Percentiles rank a stretch among this genome's conserved stretches.
These are phyloP conservation scores for Pherbina coryleti DNA, from an alignment of 2,888 invertebrate genomes.

Conservation along the genomic window DNA sequence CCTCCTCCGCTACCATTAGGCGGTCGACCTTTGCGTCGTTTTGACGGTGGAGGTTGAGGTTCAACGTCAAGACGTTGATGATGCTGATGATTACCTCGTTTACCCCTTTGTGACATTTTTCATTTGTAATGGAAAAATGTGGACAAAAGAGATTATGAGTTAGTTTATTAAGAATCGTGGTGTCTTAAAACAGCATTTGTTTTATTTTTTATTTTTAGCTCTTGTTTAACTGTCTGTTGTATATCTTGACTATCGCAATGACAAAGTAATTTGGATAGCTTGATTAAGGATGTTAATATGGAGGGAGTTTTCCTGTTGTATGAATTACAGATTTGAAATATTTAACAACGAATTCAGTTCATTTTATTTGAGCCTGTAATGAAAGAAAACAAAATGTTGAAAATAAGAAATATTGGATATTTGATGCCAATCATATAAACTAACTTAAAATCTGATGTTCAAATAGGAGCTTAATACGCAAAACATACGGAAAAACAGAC, in stretches of 20 bases:
- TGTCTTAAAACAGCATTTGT: conserved; percentile 39
- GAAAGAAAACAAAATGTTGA: background rate
- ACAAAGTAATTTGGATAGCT: conserved; percentile 11
- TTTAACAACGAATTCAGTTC: background rate
- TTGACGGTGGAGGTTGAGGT: conserved; percentile 75
- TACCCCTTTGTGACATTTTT: conserved; percentile 82
- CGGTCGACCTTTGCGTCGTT: conserved; percentile 82
- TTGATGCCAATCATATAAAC: too few species aligned
- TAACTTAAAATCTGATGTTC: too few species aligned
- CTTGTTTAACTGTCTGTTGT: conserved; percentile 17
- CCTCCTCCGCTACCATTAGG: conserved; percentile 66
- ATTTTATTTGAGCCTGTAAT: conserved; percentile 20
- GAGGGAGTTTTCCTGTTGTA: conserved; percentile 15
- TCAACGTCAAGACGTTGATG: conserved; percentile 69
- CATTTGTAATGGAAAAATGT: conserved; percentile 56
- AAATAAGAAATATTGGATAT: background rate
- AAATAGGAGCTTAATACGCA: too few species aligned
- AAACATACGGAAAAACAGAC: too few species aligned
- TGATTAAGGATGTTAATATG: conserved; percentile 17
- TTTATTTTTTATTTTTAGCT: conserved; percentile 22
- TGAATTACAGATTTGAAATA: conserved; percentile 3
- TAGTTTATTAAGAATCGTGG: conserved; percentile 30
- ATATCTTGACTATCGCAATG: conserved; percentile 1
- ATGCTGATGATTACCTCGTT: conserved; percentile 77
- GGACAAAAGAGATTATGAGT: conserved; percentile 38